A percentile compares a stretch with the other conserved stretches of the same genome.
Conservation (phyloP, 2,888 invertebrate species). For the Rhopalosiphum nymphaeae region DNA sequence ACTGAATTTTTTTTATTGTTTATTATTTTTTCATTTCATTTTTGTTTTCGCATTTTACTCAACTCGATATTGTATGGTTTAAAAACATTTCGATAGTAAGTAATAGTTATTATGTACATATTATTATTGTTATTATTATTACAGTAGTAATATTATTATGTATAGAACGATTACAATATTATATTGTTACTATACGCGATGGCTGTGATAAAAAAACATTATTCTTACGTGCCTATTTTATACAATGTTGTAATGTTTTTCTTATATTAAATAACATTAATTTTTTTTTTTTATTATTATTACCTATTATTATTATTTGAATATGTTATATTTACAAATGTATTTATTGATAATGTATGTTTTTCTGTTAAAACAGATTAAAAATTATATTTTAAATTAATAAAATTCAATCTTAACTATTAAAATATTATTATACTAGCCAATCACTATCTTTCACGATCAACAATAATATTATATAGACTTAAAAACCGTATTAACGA, state of each 20-base stretch:
- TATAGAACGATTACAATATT: neutral
- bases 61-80: neutral
- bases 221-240: constrained; percentile 17
- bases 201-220: constrained; percentile 25
- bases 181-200: neutral
- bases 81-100: neutral
- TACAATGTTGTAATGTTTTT: neutral
- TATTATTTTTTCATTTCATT: neutral
- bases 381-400: neutral
- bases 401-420: neutral
- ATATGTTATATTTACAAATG: neutral
- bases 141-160: neutral
- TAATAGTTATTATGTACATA: neutral
- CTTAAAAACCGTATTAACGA: no score
- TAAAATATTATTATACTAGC: neutral
- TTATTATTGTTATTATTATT: neutral
- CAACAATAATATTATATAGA: neutral
- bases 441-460: neutral
- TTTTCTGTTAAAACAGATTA: neutral
- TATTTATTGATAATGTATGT: neutral
- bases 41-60: neutral
- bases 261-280: neutral
- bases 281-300: neutral
- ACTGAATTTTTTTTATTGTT: constrained; percentile 37
- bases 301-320: neutral